Evolutionary conservation across 2,888 invertebrate genomes (phyloP).

Genomic region (Acanthosepion pharaonis): DNA sequence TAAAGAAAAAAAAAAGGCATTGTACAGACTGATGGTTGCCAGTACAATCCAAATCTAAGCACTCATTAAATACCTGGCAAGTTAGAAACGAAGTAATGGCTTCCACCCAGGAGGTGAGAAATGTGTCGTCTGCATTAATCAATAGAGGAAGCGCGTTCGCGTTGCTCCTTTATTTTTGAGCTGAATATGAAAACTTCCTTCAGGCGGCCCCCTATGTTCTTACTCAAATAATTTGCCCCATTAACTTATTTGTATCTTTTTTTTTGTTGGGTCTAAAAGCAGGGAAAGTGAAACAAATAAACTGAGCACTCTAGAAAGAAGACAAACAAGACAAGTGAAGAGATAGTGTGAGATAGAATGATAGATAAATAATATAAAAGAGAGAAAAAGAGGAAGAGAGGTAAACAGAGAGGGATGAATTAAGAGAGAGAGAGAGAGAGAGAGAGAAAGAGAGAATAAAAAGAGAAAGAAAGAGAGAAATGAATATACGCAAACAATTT

Average conservation of each 20-base stretch:
- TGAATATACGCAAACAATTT: not conserved
- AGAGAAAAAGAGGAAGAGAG: not conserved
- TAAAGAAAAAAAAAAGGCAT: not conserved
- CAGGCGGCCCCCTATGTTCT: not conserved
- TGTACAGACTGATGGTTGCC: not conserved
- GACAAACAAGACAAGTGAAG: not conserved
- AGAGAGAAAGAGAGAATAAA: not conserved
- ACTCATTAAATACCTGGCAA: not conserved
- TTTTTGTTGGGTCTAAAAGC: not conserved
- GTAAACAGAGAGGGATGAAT: too few species aligned
- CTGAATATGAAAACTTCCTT: constrained; percentile 33
- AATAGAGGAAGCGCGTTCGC: not conserved
- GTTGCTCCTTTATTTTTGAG: not conserved
- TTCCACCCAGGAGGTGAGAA: constrained; percentile 44
- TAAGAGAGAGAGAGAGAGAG: not conserved
- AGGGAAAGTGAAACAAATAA: not conserved
- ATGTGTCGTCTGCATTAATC: constrained; percentile 39
- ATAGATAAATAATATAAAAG: not conserved
- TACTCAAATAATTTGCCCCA: not conserved
- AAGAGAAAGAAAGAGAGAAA: not conserved
- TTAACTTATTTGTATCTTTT: not conserved
- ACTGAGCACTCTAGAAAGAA: not conserved
- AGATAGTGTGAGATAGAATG: not conserved
- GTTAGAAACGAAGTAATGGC: constrained; percentile 40
- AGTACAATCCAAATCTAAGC: constrained; percentile 2